Evolutionary conservation across 1,140 invertebrate genomes (phyloP).

Genomic region (Teleopsis dalmanni): DNA sequence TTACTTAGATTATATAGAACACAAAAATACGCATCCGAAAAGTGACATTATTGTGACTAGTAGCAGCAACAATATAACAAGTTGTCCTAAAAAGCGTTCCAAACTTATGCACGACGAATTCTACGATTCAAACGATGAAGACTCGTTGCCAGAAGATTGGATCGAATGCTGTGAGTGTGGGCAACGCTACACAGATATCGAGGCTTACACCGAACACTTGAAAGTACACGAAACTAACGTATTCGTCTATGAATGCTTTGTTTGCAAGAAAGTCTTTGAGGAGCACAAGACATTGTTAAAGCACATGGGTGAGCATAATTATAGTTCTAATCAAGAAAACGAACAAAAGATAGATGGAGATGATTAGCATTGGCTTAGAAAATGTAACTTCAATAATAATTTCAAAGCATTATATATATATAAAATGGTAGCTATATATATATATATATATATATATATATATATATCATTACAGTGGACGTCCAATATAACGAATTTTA

Average conservation of each 20-base stretch:
- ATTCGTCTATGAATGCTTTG: slow-evolving; percentile 14
- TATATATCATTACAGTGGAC: no score
- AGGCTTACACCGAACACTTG: slow-evolving; percentile 31
- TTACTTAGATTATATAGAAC: slow-evolving; percentile 31
- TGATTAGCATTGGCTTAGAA: no score
- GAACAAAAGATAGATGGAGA: no score
- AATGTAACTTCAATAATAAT: no score
- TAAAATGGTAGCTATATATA: no score
- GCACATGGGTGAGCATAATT: slow-evolving; percentile 8
- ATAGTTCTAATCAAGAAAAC: no score
- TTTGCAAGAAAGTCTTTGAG: slow-evolving; percentile 13
- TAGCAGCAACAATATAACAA: not conserved
- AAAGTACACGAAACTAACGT: slow-evolving; percentile 26
- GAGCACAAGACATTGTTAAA: slow-evolving; percentile 1
- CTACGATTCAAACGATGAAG: slow-evolving; percentile 22
- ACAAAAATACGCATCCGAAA: slow-evolving; percentile 23
- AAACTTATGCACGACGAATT: slow-evolving; percentile 10
- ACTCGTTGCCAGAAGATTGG: slow-evolving; percentile 25
- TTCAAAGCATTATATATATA: no score
- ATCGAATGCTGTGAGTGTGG: slow-evolving; percentile 37
- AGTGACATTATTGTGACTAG: not conserved
- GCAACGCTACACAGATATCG: slow-evolving; percentile 29
- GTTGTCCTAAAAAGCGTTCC: not conserved
- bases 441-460: no score
- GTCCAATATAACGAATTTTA: no score